These are phyloP conservation scores for Drosophila arizonae DNA, from an alignment of 1,140 invertebrate genomes.

Conservation along the genomic window DNA sequence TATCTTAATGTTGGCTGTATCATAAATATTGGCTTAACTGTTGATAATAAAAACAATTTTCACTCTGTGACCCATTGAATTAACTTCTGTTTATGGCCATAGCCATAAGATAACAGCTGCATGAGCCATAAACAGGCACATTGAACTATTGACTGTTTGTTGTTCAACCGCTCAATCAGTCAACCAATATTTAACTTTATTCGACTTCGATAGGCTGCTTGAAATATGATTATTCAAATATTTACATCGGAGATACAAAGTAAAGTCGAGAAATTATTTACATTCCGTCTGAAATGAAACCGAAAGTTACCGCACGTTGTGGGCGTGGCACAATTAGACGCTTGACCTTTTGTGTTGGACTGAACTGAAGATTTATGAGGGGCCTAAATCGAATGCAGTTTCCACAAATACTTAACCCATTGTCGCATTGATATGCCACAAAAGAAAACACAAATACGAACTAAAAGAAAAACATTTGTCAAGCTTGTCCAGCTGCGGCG, in stretches of 20 bases:
- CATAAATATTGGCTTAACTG: neutral
- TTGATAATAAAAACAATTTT: slow-evolving; percentile 6
- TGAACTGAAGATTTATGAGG: slow-evolving; percentile 43
- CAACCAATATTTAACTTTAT: slow-evolving; percentile 35
- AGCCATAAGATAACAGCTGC: slow-evolving; percentile 2
- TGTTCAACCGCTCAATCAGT: neutral
- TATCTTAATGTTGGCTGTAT: neutral
- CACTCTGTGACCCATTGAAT: neutral
- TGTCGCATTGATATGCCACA: slow-evolving; percentile 10
- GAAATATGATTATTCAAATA: slow-evolving; percentile 49
- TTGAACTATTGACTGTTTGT: too few relatives aligned
- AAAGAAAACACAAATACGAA: neutral
- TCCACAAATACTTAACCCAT: slow-evolving; percentile 23
- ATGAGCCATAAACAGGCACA: neutral
- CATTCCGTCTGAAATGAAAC: slow-evolving; percentile 40
- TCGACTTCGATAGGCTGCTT: slow-evolving; percentile 14
- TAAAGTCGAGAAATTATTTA: slow-evolving; percentile 37
- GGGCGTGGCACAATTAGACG: slow-evolving; percentile 67
- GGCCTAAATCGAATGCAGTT: slow-evolving; percentile 30
- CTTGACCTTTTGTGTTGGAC: slow-evolving; percentile 39
- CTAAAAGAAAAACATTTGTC: slow-evolving; percentile 28
- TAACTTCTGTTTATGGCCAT: slow-evolving; percentile 4
- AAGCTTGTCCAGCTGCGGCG: slow-evolving; percentile 21
- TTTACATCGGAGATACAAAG: slow-evolving; percentile 49
- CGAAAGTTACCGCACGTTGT: slow-evolving; percentile 44